phyloP scores from a whole-genome alignment of 2,113 vertebrate species.

The Notarius quadriscutis region DNA sequence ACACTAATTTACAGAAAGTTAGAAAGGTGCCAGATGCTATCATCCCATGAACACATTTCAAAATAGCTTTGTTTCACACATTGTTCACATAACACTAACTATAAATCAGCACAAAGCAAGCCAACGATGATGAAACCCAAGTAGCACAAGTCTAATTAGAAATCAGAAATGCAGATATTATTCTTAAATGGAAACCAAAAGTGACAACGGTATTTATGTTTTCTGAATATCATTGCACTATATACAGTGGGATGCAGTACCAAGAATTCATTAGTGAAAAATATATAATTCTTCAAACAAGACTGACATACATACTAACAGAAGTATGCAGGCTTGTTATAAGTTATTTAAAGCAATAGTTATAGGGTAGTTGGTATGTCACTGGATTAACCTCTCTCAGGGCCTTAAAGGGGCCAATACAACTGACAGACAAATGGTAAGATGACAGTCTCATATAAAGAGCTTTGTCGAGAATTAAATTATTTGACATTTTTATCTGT shows the following conservation, averaged over 20 bases:
- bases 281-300: neutral
- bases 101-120: neutral
- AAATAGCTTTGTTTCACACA: slow-evolving; percentile 35
- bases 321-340: neutral
- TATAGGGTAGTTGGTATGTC: neutral
- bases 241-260: neutral
- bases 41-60: slow-evolving; percentile 10
- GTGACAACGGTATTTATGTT: neutral
- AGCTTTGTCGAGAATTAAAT: neutral
- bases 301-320: neutral
- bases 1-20: slow-evolving; percentile 23
- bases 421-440: neutral
- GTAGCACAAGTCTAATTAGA: neutral
- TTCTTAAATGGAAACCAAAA: neutral
- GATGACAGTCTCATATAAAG: neutral
- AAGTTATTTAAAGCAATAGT: neutral
- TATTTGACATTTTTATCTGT: neutral
- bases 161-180: neutral
- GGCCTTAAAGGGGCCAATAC: neutral
- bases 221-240: neutral
- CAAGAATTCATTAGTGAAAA: neutral
- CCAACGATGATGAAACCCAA: neutral
- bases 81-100: slow-evolving; percentile 23
- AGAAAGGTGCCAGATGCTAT: slow-evolving; percentile 32
- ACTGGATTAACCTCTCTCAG: neutral